Percentiles rank a stretch among this genome's conserved stretches.
phyloP scores from a whole-genome alignment of 2,113 vertebrate genomes.

The Lophochroa leadbeateri region DNA sequence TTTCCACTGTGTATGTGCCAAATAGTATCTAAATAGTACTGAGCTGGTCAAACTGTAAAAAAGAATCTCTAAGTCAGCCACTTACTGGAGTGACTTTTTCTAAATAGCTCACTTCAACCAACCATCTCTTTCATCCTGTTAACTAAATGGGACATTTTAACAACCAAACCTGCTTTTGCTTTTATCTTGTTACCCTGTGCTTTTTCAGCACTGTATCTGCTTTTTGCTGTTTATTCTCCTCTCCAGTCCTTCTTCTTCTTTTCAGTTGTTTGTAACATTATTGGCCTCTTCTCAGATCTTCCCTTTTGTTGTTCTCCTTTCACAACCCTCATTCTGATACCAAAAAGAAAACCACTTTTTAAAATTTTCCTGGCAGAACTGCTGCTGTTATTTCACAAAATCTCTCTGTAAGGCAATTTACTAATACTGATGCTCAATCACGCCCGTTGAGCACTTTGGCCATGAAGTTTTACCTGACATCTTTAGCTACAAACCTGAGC shows the following conservation, averaged over 20 bases:
- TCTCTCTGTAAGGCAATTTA: not conserved
- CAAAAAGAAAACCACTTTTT: not conserved
- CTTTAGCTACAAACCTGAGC: not conserved
- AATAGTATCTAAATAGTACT: not conserved
- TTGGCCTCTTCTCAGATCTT: not conserved
- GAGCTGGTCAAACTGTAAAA: not conserved
- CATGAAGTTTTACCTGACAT: not conserved
- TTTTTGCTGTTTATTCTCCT: not conserved
- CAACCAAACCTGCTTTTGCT: not conserved
- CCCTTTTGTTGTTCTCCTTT: not conserved
- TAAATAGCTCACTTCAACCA: not conserved
- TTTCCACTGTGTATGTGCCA: constrained; percentile 16
- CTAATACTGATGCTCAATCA: not conserved
- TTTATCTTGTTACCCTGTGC: not conserved
- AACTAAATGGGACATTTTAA: not conserved
- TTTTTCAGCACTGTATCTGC: not conserved
- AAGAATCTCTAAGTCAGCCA: not conserved
- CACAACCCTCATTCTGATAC: not conserved
- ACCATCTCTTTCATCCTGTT: not conserved
- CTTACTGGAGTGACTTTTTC: not conserved
- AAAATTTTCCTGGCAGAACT: not conserved
- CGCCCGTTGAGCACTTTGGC: not conserved
- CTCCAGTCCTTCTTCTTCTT: not conserved
- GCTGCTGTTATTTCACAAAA: not conserved
- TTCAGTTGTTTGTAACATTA: not conserved